A percentile compares a stretch with the other conserved stretches of the same genome.
Evolutionary conservation across 2,888 invertebrate species (phyloP).

Genomic region (Teleogryllus oceanicus): DNA sequence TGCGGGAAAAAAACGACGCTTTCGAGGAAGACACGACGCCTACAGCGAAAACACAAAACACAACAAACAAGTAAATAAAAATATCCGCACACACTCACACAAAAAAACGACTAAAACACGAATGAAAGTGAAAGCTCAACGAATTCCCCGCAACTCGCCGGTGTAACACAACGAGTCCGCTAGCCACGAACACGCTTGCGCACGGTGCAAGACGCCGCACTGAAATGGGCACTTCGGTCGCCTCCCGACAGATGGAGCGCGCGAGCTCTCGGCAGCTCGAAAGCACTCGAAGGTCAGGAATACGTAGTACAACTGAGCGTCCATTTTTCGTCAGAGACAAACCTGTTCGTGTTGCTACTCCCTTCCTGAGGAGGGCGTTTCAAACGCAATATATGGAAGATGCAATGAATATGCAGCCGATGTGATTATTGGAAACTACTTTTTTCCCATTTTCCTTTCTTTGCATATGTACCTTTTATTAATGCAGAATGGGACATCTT

Average conservation of each 20-base stretch:
- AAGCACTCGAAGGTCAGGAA: too few species aligned
- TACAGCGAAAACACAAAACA: neutral
- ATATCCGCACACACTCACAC: neutral
- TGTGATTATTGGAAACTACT: too few species aligned
- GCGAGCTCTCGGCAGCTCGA: neutral
- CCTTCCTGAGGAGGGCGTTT: too few species aligned
- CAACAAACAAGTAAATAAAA: neutral
- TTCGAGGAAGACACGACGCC: neutral
- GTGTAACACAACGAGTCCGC: neutral
- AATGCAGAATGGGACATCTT: too few species aligned
- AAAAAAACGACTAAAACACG: neutral
- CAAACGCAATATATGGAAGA: too few species aligned
- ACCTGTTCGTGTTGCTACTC: too few species aligned
- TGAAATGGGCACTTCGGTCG: neutral
- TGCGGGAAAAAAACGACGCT: neutral
- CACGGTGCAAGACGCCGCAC: conserved; percentile 18
- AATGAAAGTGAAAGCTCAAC: neutral
- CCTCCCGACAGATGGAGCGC: conserved; percentile 6
- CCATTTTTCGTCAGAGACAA: too few species aligned
- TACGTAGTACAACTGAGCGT: too few species aligned
- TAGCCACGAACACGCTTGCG: neutral
- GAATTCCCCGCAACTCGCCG: conserved; percentile 7
- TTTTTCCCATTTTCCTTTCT: too few species aligned
- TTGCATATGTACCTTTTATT: too few species aligned
- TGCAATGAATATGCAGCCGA: too few species aligned